These are phyloP conservation scores for Manis crassicaudata DNA, from an alignment of 2,797 vertebrate species.

Conservation along the genomic window DNA sequence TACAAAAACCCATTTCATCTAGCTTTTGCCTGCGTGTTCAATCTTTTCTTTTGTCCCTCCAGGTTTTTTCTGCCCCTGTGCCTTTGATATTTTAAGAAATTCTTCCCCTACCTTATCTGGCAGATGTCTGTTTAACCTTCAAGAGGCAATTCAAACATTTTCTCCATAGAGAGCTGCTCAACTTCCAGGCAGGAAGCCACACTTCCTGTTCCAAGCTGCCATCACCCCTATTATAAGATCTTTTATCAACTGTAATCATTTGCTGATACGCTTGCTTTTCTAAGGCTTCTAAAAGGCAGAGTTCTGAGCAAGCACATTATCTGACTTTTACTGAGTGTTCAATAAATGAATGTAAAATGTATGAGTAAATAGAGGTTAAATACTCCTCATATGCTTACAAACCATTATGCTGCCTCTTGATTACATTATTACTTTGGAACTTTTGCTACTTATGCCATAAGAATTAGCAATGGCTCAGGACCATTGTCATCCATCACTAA, in stretches of 20 bases:
- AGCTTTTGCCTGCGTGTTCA: not conserved
- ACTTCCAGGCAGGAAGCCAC: not conserved
- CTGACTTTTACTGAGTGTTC: constrained; percentile 22
- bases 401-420: constrained; percentile 31
- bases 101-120: not conserved
- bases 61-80: not conserved
- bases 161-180: not conserved
- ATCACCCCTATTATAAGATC: not conserved
- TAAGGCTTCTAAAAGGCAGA: not conserved
- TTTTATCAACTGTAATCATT: not conserved
- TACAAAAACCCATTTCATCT: not conserved
- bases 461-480: constrained; percentile 42
- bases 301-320: constrained; percentile 11
- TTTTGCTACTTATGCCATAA: not conserved
- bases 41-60: not conserved
- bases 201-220: not conserved
- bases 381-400: constrained; percentile 38
- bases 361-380: constrained; percentile 48
- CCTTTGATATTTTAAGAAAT: not conserved
- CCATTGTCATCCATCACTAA: constrained; percentile 6
- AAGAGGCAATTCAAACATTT: not conserved
- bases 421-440: constrained; percentile 55
- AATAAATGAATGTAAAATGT: constrained; percentile 52
- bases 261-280: constrained; percentile 21
- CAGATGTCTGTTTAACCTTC: not conserved